Evolutionary conservation across 2,888 invertebrate genomes (phyloP).

Genomic region (Drosophila percnosoma): DNA sequence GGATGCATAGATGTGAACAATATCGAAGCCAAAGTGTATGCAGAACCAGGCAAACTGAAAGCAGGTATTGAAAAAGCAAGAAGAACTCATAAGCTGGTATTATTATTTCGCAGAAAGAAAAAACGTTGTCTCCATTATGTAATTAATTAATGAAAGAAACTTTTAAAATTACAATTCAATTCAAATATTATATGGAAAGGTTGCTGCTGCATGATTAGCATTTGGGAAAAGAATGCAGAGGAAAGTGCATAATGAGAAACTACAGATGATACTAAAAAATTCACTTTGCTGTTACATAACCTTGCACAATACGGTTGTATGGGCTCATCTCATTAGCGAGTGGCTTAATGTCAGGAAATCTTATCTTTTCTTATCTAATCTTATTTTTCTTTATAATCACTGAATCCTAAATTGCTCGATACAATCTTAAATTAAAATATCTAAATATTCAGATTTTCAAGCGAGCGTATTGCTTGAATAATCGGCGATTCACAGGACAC

Average conservation of each 20-base stretch:
- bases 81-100: neutral
- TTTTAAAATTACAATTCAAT: neutral
- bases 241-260: neutral
- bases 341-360: neutral
- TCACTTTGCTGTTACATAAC: neutral
- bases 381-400: neutral
- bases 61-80: neutral
- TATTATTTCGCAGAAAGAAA: neutral
- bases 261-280: neutral
- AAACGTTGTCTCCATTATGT: neutral
- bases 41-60: constrained; percentile 80
- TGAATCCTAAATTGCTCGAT: neutral
- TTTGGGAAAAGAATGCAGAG: neutral
- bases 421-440: neutral
- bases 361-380: constrained; percentile 2
- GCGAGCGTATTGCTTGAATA: neutral
- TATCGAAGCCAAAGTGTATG: constrained; percentile 80
- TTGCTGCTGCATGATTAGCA: neutral
- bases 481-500: neutral
- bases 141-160: neutral
- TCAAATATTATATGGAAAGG: neutral
- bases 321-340: neutral
- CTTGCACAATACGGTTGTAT: neutral
- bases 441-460: neutral
- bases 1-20: constrained; percentile 80